Evolutionary conservation across 2,888 invertebrate genomes (phyloP).

Genomic region (Chesias legatella): DNA sequence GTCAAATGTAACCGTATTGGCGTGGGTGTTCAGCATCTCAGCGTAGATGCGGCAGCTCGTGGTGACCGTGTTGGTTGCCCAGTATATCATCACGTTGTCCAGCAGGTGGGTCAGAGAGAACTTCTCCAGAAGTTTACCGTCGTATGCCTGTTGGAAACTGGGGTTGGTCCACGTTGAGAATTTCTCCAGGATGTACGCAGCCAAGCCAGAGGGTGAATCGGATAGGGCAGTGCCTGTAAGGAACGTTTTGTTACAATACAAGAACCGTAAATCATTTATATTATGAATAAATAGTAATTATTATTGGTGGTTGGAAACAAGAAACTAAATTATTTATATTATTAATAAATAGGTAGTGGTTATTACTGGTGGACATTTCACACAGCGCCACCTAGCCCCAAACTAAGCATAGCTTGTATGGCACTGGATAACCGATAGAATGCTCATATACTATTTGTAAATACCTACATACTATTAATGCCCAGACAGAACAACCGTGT

Average conservation of each 20-base stretch:
- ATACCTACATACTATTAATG: too few species aligned
- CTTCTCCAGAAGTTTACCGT: constrained; percentile 83
- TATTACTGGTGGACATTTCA: too few species aligned
- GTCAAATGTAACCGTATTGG: constrained; percentile 42
- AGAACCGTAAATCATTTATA: too few species aligned
- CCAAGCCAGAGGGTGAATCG: constrained; percentile 91
- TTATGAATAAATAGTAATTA: too few species aligned
- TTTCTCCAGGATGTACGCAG: constrained; percentile 94
- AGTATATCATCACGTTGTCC: constrained; percentile 80
- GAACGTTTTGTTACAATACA: background rate
- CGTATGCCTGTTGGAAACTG: constrained; percentile 64
- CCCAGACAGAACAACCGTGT: too few species aligned
- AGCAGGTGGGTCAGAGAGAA: constrained; percentile 62
- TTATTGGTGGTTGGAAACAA: too few species aligned
- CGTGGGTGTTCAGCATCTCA: constrained; percentile 67
- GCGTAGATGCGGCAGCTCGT: constrained; percentile 80
- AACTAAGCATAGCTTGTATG: too few species aligned
- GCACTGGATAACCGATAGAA: too few species aligned
- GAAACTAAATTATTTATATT: too few species aligned
- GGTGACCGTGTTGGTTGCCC: constrained; percentile 71
- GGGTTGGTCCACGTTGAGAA: constrained; percentile 86
- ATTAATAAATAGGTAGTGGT: too few species aligned
- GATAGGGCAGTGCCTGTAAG: constrained; percentile 83
- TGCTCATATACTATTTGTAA: too few species aligned
- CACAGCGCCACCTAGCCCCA: too few species aligned